A percentile compares a stretch with the other conserved stretches of the same genome.
These are phyloP conservation scores for Ametastegia equiseti DNA, from an alignment of 2,888 invertebrate species.

Conservation along the genomic window DNA sequence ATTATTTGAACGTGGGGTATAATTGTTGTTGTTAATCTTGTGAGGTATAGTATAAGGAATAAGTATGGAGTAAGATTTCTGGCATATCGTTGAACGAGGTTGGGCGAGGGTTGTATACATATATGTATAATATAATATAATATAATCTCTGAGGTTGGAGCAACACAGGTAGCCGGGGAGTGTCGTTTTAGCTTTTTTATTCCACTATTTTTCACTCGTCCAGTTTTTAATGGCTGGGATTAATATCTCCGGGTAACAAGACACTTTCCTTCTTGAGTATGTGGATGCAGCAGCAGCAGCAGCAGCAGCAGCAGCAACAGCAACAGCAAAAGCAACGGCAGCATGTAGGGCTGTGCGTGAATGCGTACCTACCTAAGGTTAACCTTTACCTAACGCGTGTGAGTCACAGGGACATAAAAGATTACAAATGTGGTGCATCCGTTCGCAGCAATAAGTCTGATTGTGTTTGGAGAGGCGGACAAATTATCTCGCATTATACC, in stretches of 20 bases:
- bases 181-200: constrained; percentile 63
- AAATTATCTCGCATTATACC: constrained; percentile 74
- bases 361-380: constrained; percentile 52
- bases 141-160: constrained; percentile 47
- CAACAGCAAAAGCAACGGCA: not conserved
- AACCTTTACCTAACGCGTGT: constrained; percentile 30
- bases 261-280: constrained; percentile 67
- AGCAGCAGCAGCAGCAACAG: not conserved
- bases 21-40: constrained; percentile 4
- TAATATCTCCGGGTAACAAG: constrained; percentile 75
- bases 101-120: not conserved
- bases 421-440: constrained; percentile 74
- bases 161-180: constrained; percentile 70
- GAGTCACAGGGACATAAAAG: constrained; percentile 68
- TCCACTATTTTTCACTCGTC: constrained; percentile 74
- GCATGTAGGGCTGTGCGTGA: constrained; percentile 51
- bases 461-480: constrained; percentile 73
- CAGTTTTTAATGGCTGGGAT: constrained; percentile 74
- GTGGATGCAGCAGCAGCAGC: constrained; percentile 47
- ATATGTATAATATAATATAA: not conserved
- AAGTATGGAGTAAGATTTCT: not conserved
- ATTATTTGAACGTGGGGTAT: not conserved
- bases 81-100: not conserved
- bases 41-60: not conserved
- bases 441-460: constrained; percentile 75